Base-by-base conservation (phyloP, 64 coral and sea anemone genomes). In the Montipora capricornis region DNA sequence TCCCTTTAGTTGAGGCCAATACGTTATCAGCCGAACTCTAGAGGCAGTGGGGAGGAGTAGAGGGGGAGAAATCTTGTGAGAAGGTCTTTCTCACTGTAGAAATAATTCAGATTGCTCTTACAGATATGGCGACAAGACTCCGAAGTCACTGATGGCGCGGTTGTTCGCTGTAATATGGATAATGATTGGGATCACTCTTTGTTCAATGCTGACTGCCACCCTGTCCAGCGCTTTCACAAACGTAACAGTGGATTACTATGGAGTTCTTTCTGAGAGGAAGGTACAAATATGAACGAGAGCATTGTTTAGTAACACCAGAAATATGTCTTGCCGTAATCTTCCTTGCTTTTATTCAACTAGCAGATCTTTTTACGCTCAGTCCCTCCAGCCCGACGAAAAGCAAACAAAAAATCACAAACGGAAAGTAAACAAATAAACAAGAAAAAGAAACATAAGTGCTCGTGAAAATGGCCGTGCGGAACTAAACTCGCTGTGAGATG, bases 71-170 rank as follows among this genome's bases (percentile, higher is more conserved):
- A 57, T 57, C 10, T 6, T 57, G 53, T 57, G 53, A 57, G 6
- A 8, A 8, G 5, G 53, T 11, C 10, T 6, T 57, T 57, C 9
- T 15, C 60, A 15, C 60, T 64, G 60, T 0, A 64, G 2, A 3
- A 4, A 64, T 64, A 15, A 15, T 7, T 0, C 52, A 55, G 13
- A 1, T 15, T 64, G 9, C 3, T 64, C 13, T 73, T 73, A 5
- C 13, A 82, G 80, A 82, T 82, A 82, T 44, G 80, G 80, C 11
- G 80, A 82, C 57, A 82, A 82, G 22, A 82, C 80, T 44, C 80
- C 80, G 15, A 82, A 82, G 80, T 62, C 80, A 13, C 29, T 62
- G 37, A 62, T 10, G 10, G 52, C 52, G 52, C 53, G 80, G 49
- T 11, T 82, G 49, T 82, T 82, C 59, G 66, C 80, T 62, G 80